Evolutionary conservation across 2,797 vertebrate genomes (phyloP), one percentile per base, ranked within the genome.

Genomic region (Gallinago solitaria): DNA sequence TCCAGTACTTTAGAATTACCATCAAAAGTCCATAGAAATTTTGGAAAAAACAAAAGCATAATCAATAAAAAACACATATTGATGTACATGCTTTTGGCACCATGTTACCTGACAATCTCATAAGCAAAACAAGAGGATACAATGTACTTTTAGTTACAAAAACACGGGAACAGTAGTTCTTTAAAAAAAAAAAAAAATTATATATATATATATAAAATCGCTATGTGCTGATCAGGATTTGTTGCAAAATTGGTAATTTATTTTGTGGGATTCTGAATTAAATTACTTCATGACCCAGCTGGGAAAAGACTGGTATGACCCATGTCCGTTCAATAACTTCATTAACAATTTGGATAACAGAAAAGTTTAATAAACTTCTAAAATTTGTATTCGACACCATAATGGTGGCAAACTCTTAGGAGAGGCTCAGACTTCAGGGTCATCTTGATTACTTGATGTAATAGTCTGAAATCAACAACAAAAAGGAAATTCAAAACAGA

Each of bases 61-160:
- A 79, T 30, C n/a, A 43, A 27, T 35, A 51, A 83, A 70, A 90
- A 41, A 13, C 4, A 41, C 0, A 0, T 20, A 75, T 0, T 24
- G 20, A 73, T 5, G 2, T 11, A 41, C 3, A 47, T 7, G 48
- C 8, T 64, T 81, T 47, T 48, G 45, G 24, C 14, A 75, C 11
- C 33, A 43, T 5, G 9, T 30, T 30, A 75, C 12, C 23, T n/a
- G 33, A 86, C 19, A 63, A 41, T 20, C 23, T 41, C 14, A 3
- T 9, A 71, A 59, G 20, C 11, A 70, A 85, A 86, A 33, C 23
- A 69, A 33, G 10, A 32, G 69, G 25, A 54, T 18, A 57, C 1
- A 16, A 76, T 4, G 33, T 30, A 80, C 5, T 57, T 73, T 35
- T 10, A 65, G 20, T 16, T 28, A 37, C 9, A 87, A 89, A 89